Conservation (phyloP, 37 sponge, comb jelly and placozoan genomes). For the Crambe crambe region DNA sequence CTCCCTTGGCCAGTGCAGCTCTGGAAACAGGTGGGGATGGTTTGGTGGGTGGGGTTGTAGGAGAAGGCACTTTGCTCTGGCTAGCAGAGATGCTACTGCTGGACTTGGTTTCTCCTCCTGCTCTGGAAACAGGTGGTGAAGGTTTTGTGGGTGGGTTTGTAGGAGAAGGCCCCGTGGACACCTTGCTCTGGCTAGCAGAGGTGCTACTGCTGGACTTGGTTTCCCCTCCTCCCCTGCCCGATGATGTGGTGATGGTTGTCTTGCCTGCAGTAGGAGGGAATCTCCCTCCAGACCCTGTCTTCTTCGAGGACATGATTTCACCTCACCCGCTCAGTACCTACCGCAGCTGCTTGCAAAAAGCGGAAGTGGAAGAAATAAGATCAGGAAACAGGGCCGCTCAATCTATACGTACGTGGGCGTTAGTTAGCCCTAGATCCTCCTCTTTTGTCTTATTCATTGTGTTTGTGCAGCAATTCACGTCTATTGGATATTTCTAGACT, state of each 20-base stretch:
- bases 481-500: too few species aligned
- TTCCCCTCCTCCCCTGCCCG: not conserved
- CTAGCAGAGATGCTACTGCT: not conserved
- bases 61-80: not conserved
- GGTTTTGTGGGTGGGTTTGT: too few species aligned
- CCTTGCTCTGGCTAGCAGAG: not conserved
- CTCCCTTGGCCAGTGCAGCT: conserved; percentile 28
- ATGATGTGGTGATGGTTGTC: not conserved
- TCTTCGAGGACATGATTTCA: not conserved
- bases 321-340: too few species aligned
- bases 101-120: not conserved
- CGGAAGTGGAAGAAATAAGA: too few species aligned
- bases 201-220: not conserved
- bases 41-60: too few species aligned
- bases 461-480: too few species aligned
- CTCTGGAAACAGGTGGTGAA: not conserved
- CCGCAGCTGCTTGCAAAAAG: too few species aligned
- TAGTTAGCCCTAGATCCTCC: not conserved
- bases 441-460: too few species aligned
- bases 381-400: not conserved
- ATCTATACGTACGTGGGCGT: not conserved
- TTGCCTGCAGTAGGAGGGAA: not conserved
- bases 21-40: too few species aligned
- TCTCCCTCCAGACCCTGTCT: not conserved
- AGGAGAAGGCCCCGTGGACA: not conserved